Base-by-base conservation (phyloP, 2,113 vertebrate species). In the Gallinago jamesoni region DNA sequence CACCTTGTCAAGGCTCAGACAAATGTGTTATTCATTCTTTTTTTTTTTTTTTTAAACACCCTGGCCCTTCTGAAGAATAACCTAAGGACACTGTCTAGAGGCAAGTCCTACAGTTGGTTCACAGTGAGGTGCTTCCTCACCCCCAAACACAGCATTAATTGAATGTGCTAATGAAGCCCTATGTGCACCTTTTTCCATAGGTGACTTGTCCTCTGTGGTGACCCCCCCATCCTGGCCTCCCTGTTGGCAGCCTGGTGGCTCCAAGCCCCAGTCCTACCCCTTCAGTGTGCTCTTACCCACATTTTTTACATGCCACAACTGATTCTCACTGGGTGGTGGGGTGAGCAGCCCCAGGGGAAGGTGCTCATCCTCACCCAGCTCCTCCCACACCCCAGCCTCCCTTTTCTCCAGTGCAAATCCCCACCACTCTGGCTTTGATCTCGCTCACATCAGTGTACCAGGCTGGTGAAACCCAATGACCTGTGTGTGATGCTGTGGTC, bases 181-280 rank as follows among this genome's bases (percentile, higher is more conserved):
- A 41, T 0, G 0, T n/a, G 11, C 21, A 62, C 20, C 18, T 76
- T 72, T 50, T 50, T 33, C 56, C 27, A 30, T 11, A 25, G 41
- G 19, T 75, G 18, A 24, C 45, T 31, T 3, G 3, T 19, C 5
- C 25, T 37, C 27, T 11, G 1, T 22, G 9, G 55, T 1, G 2
- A 88, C 24, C 22, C 64, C 82, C 16, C 10, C 4, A 5, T 10
- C 6, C 31, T 74, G 50, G 41, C n/a, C 28, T 47, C 48, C 21
- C 21, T 48, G 47, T 22, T 33, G 19, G 35, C 28, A 45, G 25
- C 37, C 14, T 45, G 8, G 0, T 37, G n/a, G 52, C 47, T 78
- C 66, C 59, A 20, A 77, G 19, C 45, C n/a, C 21, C 4, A 1
- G 2, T 63, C 30, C 55, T 77, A 30, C 47, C 57, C 30, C 52